A percentile compares a stretch with the other conserved stretches of the same genome.
Conservation (phyloP, 2,888 invertebrate species). For the Clepsis dumicolana region DNA sequence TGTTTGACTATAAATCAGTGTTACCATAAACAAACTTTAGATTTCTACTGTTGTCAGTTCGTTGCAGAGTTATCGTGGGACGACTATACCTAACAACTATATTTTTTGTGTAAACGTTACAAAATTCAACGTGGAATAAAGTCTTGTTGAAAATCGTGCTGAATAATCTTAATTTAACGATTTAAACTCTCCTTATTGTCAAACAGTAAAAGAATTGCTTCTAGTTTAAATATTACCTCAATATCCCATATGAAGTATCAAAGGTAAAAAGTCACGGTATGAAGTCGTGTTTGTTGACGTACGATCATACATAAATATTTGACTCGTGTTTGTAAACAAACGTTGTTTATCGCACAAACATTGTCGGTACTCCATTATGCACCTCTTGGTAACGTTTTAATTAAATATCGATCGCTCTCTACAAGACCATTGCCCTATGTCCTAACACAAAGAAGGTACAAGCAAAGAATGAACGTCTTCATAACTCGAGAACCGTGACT, state of each 20-base stretch:
- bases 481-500: constrained; percentile 61
- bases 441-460: constrained; percentile 52
- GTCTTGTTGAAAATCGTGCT: too few species aligned
- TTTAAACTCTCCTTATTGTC: too few species aligned
- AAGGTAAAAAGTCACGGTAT: not conserved
- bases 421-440: constrained; percentile 45
- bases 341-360: not conserved
- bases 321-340: not conserved
- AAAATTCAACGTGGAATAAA: too few species aligned
- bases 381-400: not conserved
- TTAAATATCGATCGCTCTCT: not conserved
- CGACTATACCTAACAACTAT: too few species aligned
- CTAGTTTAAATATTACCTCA: not conserved
- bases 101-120: too few species aligned
- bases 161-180: too few species aligned
- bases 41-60: too few species aligned
- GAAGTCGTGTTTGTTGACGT: constrained; percentile 3
- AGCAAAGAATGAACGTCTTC: constrained; percentile 55
- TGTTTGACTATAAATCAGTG: too few species aligned
- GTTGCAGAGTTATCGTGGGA: too few species aligned
- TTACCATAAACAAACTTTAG: too few species aligned
- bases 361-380: not conserved
- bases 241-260: not conserved
- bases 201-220: too few species aligned
- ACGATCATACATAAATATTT: constrained; percentile 1